A percentile compares a stretch with the other conserved stretches of the same genome.
phyloP scores from a whole-genome alignment of 2,113 vertebrate species.

The Psilopsiagon aurifrons region DNA sequence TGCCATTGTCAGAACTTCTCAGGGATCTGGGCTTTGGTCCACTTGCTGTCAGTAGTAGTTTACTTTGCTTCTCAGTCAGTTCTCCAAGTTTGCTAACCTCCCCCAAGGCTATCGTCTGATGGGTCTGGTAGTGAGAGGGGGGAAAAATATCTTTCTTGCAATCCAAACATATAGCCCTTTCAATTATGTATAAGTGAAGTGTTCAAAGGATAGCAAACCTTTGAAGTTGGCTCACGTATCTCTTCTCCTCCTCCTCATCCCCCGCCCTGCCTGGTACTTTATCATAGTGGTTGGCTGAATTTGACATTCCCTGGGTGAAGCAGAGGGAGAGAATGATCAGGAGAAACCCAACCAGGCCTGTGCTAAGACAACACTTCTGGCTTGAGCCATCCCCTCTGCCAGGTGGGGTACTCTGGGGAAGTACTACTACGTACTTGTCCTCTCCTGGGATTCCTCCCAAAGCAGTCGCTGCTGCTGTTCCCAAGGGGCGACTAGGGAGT shows the following conservation, averaged over 20 bases:
- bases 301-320: not conserved
- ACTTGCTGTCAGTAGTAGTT: conserved; percentile 30
- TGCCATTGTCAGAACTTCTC: not conserved
- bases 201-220: not conserved
- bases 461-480: not conserved
- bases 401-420: not conserved
- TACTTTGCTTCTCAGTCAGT: conserved; percentile 2
- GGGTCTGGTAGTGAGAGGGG: not conserved
- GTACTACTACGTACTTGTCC: not conserved
- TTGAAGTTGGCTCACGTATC: not conserved
- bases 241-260: not conserved
- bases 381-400: not conserved
- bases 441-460: not conserved
- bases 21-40: not conserved
- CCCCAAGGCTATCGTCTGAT: not conserved
- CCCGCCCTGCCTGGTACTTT: not conserved
- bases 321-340: not conserved
- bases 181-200: not conserved
- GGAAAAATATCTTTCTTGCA: not conserved
- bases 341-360: not conserved
- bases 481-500: accelerated
- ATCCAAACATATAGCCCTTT: not conserved
- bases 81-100: not conserved
- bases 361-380: not conserved
- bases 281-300: not conserved